Base-by-base conservation (phyloP, 1,140 invertebrate species). In the Patella vulgata region DNA sequence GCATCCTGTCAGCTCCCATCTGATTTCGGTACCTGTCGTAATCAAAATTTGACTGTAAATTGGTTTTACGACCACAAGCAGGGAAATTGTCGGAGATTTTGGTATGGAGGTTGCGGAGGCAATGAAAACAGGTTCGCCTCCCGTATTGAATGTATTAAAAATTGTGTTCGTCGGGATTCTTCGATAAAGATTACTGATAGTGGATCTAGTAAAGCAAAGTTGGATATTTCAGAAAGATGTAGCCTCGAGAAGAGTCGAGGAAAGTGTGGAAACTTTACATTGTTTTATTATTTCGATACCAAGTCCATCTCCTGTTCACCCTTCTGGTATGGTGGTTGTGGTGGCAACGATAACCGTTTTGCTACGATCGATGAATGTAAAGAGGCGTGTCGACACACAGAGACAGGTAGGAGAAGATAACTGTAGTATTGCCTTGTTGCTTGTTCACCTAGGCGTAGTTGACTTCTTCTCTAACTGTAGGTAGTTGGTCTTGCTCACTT, bases 281-380 rank as follows among this genome's bases (percentile, higher is more conserved):
- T 87, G 19, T 88, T 91, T 48, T 98, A 92, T 91, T 90, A 88
- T 82, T 98, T 88, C 82, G 90, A 96, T 77, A 88, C 90, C 67
- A 87, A 89, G 9, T 56, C 63, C 14, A 64, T 93, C 17, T 91
- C 91, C 17, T 98, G 96, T 79, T 91, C 91, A 0, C 86, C 93
- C 46, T 98, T 98, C 85, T 97, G 94, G 93, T 98, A 96, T 80
- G 94, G 95, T 28, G 94, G 95, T 30, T 97, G 94, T 80, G 92
- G 61, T 83, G 87, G 23, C 86, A 98, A 98, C 79, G 59, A 66
- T 87, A 66, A 84, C 85, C 71, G 91, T 5, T 99, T 97, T 84
- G 88, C 88, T 39, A 90, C 88, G 6, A 88, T 93, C 78, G 92
- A 94, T 52, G 93, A 95, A 67, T 99, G 97, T 78, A 39, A 42